A percentile compares a stretch with the other conserved stretches of the same genome.
phyloP scores from a whole-genome alignment of 64 coral and sea anemone genomes.

The Porites lutea region DNA sequence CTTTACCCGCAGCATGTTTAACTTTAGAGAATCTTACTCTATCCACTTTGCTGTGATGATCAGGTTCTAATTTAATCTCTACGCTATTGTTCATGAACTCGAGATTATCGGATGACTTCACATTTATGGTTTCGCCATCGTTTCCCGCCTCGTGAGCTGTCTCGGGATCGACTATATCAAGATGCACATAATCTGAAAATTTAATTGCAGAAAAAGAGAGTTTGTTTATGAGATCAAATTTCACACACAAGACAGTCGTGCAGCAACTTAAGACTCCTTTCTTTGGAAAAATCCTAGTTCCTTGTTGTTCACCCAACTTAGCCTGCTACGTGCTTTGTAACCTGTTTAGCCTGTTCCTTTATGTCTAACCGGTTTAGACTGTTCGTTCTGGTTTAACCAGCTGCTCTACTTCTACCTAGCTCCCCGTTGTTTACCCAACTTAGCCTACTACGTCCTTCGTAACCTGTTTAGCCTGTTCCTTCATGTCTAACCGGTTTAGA shows the following conservation, averaged over 20 bases:
- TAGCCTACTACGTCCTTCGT: no score
- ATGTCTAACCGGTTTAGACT: neutral
- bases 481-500: neutral
- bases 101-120: neutral
- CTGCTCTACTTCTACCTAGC: no score
- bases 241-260: no score
- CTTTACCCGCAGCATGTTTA: neutral
- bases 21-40: neutral
- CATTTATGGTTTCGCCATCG: constrained; percentile 7
- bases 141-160: neutral
- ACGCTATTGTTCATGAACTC: constrained; percentile 27
- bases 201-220: neutral
- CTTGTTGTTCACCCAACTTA: neutral
- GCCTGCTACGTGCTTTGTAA: neutral
- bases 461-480: neutral
- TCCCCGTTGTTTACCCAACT: no score
- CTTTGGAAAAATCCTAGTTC: no score
- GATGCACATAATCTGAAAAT: constrained; percentile 30
- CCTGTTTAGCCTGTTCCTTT: neutral
- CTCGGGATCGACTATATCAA: constrained; percentile 34
- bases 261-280: no score
- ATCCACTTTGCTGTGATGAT: constrained; percentile 12
- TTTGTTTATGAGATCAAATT: no score
- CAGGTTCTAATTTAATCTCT: neutral
- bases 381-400: neutral